Evolutionary conservation across 2,797 vertebrate genomes (phyloP), one percentile per base, ranked within the genome.

Genomic region (Crenuchus spilurus): DNA sequence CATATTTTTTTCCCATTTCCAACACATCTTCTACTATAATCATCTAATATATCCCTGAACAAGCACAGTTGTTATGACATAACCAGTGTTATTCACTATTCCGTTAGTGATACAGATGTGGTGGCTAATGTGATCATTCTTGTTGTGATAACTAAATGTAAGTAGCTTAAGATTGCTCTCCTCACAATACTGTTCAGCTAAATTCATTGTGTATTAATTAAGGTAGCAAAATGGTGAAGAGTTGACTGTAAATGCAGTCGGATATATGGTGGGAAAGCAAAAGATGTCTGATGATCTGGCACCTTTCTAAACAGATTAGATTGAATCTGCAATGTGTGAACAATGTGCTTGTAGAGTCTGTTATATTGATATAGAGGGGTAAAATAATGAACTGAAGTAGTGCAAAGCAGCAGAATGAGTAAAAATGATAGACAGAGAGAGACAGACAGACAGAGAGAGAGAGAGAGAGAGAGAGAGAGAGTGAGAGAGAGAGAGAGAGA

Each of bases 401-500:
- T 31, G 26, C 37, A 42, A 22, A 42, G 58, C 14, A 26, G 11
- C 5, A 42, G 46, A 4, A 13, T 37, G 42, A 66, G 26, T 13
- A 26, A 37, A 22, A 52, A 52, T 28, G 46, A 55, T 4, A 28
- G 35, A 37, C 1, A 0, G 7, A 20, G 22, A 41, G 13, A 49
- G 6, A n/a, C 11, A 49, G 14, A 31, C 2, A 22, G 13, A 62
- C 13, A 3, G 3, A 35, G 28, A 4, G 28, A 63, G 18, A 62
- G 26, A 46, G 7, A 60, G 41, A 14, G 41, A 9, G n/a, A 42
- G 31, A 24, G 42, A 60, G 14, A n/a, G 52, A 18, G 57, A 41
- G 26, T n/a, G 11, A 60, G 44, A 55, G 57, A 72, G 54, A 72
- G 66, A 73, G 69, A 68, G 70, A 57, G 33, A 62, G 70, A 39